Percentiles rank a stretch among this genome's conserved stretches.
Evolutionary conservation across 2,113 vertebrate species (phyloP).

Genomic region (Datnioides undecimradiatus): DNA sequence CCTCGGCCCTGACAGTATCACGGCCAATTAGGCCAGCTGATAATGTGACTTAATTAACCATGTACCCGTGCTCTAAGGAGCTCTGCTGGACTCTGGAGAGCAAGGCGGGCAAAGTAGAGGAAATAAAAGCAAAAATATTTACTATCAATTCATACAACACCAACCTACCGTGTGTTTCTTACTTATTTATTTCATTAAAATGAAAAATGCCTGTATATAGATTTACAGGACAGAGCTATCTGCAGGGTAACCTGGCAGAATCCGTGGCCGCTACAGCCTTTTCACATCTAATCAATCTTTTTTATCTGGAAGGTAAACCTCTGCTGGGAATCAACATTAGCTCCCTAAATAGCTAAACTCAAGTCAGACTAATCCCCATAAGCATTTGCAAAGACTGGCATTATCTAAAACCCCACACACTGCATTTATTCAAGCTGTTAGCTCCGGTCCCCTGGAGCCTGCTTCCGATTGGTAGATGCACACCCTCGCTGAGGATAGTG

Average conservation of each 20-base stretch:
- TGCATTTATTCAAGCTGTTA: conserved; percentile 61
- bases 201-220: neutral
- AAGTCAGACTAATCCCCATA: conserved; percentile 57
- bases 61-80: conserved; percentile 62
- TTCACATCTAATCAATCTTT: conserved; percentile 16
- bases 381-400: conserved; percentile 59
- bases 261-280: neutral
- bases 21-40: conserved; percentile 73
- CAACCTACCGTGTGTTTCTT: neutral
- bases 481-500: conserved; percentile 42
- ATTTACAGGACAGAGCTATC: neutral
- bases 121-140: neutral
- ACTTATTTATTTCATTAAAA: neutral
- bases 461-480: conserved; percentile 51
- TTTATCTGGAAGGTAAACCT: conserved; percentile 37
- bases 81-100: conserved; percentile 9
- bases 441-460: conserved; percentile 39
- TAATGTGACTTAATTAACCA: conserved; percentile 77
- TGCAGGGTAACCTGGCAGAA: neutral
- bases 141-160: neutral
- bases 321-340: conserved; percentile 39
- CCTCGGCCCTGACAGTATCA: conserved; percentile 65
- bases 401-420: conserved; percentile 56
- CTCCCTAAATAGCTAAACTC: conserved; percentile 54
- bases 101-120: conserved; percentile 3